Evolutionary conservation across 2,888 invertebrate genomes (phyloP).

Genomic region (Isotomurus palustris): DNA sequence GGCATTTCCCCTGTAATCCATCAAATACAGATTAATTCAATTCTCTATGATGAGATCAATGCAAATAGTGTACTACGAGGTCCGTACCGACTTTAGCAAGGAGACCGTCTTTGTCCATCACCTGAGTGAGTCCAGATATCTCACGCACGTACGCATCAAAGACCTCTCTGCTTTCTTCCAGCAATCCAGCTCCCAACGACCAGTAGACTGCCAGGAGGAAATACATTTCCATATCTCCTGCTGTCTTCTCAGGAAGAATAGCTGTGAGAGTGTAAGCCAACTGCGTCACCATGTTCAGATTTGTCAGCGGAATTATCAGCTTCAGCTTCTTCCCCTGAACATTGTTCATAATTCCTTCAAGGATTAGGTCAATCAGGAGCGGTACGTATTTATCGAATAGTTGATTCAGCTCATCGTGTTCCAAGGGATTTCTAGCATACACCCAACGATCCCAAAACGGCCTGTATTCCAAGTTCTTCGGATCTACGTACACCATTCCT

Average conservation of each 20-base stretch:
- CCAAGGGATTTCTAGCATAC: slow-evolving; percentile 53
- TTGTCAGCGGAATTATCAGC: slow-evolving; percentile 77
- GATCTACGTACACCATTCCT: slow-evolving; percentile 91
- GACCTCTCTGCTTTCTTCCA: slow-evolving; percentile 62
- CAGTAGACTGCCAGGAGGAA: slow-evolving; percentile 74
- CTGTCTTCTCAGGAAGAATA: slow-evolving; percentile 52
- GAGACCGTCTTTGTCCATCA: slow-evolving; percentile 57
- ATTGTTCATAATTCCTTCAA: slow-evolving; percentile 68
- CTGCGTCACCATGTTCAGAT: slow-evolving; percentile 79
- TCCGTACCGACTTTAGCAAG: slow-evolving; percentile 26
- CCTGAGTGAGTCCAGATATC: slow-evolving; percentile 63
- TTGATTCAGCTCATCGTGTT: slow-evolving; percentile 53
- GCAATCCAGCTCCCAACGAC: slow-evolving; percentile 75
- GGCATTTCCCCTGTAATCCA: slow-evolving; percentile 66
- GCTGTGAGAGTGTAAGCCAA: slow-evolving; percentile 75
- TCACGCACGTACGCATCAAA: slow-evolving; percentile 79
- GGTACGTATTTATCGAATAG: slow-evolving; percentile 74
- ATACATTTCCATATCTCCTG: slow-evolving; percentile 62
- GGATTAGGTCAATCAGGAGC: slow-evolving; percentile 64
- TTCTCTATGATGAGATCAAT: background rate
- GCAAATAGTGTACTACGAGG: background rate
- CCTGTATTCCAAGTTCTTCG: slow-evolving; percentile 78
- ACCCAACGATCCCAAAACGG: slow-evolving; percentile 84
- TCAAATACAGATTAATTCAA: too few species aligned
- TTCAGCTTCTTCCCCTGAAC: slow-evolving; percentile 61